Percentiles rank a stretch among this genome's conserved stretches.
phyloP scores from a whole-genome alignment of 2,888 invertebrate genomes.

The Synergus gifuensis region DNA sequence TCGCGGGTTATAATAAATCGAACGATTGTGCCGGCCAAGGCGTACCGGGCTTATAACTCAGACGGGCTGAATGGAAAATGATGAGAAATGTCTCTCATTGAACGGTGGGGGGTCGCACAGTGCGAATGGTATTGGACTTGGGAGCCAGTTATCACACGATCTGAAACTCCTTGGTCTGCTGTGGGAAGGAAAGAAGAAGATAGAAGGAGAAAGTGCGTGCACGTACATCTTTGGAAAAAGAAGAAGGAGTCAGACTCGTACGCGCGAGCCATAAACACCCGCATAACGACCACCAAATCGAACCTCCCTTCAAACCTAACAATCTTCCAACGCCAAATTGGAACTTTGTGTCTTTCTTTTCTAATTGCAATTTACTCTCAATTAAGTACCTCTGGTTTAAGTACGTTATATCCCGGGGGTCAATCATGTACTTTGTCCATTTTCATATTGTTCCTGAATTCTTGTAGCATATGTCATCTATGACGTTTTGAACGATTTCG shows the following conservation, averaged over 20 bases:
- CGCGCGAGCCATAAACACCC: slow-evolving; percentile 69
- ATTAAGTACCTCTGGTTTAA: not conserved
- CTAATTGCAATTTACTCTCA: not conserved
- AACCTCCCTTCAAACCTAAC: slow-evolving; percentile 41
- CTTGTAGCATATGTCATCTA: too few species aligned
- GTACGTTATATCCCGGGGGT: too few species aligned
- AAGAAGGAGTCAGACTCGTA: slow-evolving; percentile 56
- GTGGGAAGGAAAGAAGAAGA: slow-evolving; percentile 41
- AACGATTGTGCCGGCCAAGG: slow-evolving; percentile 72
- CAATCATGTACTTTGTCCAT: too few species aligned
- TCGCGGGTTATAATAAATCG: slow-evolving; percentile 75
- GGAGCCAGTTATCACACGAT: slow-evolving; percentile 67
- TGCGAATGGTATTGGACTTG: not conserved
- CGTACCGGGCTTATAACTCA: slow-evolving; percentile 73
- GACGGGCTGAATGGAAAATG: slow-evolving; percentile 75
- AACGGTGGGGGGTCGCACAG: slow-evolving; percentile 74
- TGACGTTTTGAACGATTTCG: too few species aligned
- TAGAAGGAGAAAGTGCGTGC: slow-evolving; percentile 44
- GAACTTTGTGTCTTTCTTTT: slow-evolving; percentile 11
- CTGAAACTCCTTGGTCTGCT: slow-evolving; percentile 58
- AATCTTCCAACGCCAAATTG: slow-evolving; percentile 22
- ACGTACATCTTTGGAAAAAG: slow-evolving; percentile 42
- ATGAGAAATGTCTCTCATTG: slow-evolving; percentile 77
- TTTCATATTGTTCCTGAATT: too few species aligned
- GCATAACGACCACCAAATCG: slow-evolving; percentile 65